Evolutionary conservation across 1,140 invertebrate genomes (phyloP), one percentile per base, ranked within the genome.

Genomic region (Hylyphantes graminicola): DNA sequence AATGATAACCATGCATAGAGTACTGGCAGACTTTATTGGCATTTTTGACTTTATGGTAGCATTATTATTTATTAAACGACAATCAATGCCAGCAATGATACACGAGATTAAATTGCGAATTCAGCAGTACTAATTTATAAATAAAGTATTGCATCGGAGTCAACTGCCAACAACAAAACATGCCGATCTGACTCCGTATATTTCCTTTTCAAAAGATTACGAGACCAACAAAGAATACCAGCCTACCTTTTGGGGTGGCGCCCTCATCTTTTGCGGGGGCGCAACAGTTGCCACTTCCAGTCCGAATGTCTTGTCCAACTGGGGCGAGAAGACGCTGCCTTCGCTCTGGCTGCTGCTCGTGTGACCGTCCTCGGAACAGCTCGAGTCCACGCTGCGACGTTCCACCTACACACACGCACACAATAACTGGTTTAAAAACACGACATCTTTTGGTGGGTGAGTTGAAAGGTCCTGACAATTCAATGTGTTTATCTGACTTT

Each of bases 321-420:
- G 61, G n/a, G 78, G 78, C 15, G 67, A 73, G 53, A 81, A 81
- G 65, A 81, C 78, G 50, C 51, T 81, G 48, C 54, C 35, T 54
- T 79, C 77, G 13, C 68, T 81, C 8, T 67, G 78, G 63, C 78
- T 81, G 57, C 78, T 80, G 35, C 78, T 81, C 2, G 67, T 63
- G 15, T 73, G 78, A 6, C 73, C 80, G 5, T 83, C 80, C 17
- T 83, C 80, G 9, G 80, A 83, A 11, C 70, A 83, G 0, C 59
- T 81, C 5, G 78, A 81, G 50, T 81, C 78, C 10, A 81, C 78
- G 54, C 78, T 81, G 53, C 78, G 65, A 8, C 78, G 67, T 53
- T 73, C 78, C 2, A 81, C 68, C 78, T 81, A 64, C 15, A 76
- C n/a, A 55, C 10, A 74, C 8, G 51, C 19, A 19, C n/a, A 72